These are phyloP conservation scores for Brachionichthys hirsutus DNA, from an alignment of 2,113 vertebrate species.

Conservation along the genomic window DNA sequence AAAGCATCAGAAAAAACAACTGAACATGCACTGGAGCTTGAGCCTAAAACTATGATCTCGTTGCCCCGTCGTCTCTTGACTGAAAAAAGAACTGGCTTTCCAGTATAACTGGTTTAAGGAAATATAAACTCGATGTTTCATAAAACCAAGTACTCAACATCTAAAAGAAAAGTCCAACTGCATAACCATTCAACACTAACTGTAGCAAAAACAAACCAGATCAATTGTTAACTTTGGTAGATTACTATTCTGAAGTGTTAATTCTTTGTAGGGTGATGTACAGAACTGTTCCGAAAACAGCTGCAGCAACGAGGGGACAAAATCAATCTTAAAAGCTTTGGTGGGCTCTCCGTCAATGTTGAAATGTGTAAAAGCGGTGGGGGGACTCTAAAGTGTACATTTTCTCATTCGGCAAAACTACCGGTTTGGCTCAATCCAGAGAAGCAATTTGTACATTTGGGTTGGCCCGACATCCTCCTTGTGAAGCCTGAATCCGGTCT, in stretches of 20 bases:
- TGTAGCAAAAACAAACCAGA: too few species aligned
- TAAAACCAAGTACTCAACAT: too few species aligned
- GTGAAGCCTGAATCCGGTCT: background rate
- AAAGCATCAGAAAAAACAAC: too few species aligned
- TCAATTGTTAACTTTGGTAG: background rate
- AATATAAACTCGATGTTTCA: too few species aligned
- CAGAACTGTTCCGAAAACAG: background rate
- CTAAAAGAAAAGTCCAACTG: background rate
- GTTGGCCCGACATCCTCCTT: slow-evolving; percentile 1
- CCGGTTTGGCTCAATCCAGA: background rate
- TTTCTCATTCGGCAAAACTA: slow-evolving; percentile 21
- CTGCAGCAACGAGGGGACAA: slow-evolving; percentile 9
- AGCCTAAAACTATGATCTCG: too few species aligned
- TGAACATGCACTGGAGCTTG: background rate
- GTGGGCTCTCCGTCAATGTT: slow-evolving; percentile 1
- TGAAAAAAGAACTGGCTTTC: background rate
- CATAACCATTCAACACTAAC: background rate
- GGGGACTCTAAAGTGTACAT: background rate
- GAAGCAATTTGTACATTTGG: background rate
- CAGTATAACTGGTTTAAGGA: background rate
- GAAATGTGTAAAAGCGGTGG: background rate
- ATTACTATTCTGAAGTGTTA: slow-evolving; percentile 10
- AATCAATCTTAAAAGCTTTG: slow-evolving; percentile 12
- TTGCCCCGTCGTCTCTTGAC: background rate
- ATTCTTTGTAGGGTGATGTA: slow-evolving; percentile 18